These are phyloP conservation scores for Leptocoma aspasia DNA, from an alignment of 2,113 vertebrate species.

Conservation along the genomic window DNA sequence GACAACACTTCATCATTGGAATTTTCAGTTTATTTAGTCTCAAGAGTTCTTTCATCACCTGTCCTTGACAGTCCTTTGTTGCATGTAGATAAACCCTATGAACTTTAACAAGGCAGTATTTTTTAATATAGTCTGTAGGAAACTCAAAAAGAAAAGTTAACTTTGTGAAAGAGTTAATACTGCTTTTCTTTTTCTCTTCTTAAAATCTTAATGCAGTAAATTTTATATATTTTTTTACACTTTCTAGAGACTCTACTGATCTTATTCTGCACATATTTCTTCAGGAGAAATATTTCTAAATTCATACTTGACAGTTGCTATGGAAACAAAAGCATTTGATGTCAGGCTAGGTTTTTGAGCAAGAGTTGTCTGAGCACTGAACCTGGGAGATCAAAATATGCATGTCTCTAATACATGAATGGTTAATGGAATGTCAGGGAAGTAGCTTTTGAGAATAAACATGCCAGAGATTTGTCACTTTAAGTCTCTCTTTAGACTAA, in stretches of 20 bases:
- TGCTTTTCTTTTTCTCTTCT: background rate
- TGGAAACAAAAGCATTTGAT: background rate
- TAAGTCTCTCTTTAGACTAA: constrained; percentile 77
- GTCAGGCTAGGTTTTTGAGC: background rate
- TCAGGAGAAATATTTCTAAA: background rate
- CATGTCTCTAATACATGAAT: background rate
- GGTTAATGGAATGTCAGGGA: constrained; percentile 19
- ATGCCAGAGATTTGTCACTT: constrained; percentile 61
- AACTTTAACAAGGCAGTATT: background rate
- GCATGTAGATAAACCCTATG: background rate
- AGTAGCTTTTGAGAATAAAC: constrained; percentile 57
- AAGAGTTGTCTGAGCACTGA: background rate
- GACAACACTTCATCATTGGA: background rate
- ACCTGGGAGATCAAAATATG: background rate
- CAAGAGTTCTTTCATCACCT: background rate
- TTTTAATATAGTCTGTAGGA: background rate
- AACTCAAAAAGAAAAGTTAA: background rate
- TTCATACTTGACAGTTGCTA: background rate
- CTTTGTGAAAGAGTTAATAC: background rate
- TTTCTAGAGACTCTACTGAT: background rate
- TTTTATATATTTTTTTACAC: background rate
- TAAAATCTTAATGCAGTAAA: background rate
- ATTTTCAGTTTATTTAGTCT: background rate
- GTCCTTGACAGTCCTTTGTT: background rate
- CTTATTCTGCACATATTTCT: background rate